phyloP scores from a whole-genome alignment of 2,888 invertebrate species.

The Panopea generosa region DNA sequence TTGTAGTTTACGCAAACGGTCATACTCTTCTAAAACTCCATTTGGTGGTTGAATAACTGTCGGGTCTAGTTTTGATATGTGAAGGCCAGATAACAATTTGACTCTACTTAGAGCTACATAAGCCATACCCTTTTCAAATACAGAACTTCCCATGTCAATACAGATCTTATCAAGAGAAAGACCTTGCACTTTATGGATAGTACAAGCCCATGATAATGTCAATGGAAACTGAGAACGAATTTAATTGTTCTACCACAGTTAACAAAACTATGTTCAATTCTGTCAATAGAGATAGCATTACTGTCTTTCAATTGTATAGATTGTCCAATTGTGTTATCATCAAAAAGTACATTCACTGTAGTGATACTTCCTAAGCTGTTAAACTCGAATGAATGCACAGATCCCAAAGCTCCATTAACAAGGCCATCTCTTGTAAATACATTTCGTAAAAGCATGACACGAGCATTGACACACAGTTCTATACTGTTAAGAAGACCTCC shows the following conservation, averaged over 20 bases:
- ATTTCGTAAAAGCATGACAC: slow-evolving; percentile 48
- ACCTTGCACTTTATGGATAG: slow-evolving; percentile 54
- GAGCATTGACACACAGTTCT: slow-evolving; percentile 19
- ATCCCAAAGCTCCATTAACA: slow-evolving; percentile 46
- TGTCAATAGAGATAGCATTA: slow-evolving; percentile 17
- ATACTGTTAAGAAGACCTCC: slow-evolving; percentile 20
- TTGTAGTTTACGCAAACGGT: no score
- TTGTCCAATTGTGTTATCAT: slow-evolving; percentile 28
- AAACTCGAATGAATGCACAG: slow-evolving; percentile 15
- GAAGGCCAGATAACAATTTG: slow-evolving; percentile 29
- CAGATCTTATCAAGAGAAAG: slow-evolving; percentile 29
- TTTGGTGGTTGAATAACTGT: slow-evolving; percentile 2
- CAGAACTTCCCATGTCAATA: slow-evolving; percentile 33
- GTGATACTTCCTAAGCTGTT: not conserved
- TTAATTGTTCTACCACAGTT: slow-evolving; percentile 21
- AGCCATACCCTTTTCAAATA: slow-evolving; percentile 51
- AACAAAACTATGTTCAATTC: slow-evolving; percentile 8
- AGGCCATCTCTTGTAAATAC: slow-evolving; percentile 33
- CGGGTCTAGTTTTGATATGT: slow-evolving; percentile 12
- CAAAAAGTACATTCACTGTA: slow-evolving; percentile 33
- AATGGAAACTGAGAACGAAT: slow-evolving; percentile 47
- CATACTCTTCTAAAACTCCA: slow-evolving; percentile 29
- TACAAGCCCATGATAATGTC: slow-evolving; percentile 35
- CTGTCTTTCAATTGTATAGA: not conserved
- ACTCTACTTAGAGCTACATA: slow-evolving; percentile 61